These are phyloP conservation scores for Lasioglossum marginatum DNA, from an alignment of 2,888 invertebrate species.

Conservation along the genomic window DNA sequence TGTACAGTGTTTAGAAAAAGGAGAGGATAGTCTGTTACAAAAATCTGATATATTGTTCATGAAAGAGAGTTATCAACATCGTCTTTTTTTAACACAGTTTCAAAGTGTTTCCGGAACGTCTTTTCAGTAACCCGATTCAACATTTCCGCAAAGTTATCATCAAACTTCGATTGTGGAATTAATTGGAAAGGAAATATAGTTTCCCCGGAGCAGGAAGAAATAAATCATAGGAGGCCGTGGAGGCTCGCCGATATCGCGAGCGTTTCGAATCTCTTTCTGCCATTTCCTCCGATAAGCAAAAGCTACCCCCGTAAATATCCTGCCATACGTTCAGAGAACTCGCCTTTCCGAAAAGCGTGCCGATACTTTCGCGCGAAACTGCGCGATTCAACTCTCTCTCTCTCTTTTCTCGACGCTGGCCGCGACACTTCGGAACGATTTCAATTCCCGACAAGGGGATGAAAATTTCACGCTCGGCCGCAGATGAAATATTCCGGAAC, in stretches of 20 bases:
- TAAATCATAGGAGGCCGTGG: not conserved
- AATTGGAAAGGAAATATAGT: not conserved
- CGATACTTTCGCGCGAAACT: not conserved
- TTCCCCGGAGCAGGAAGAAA: not conserved
- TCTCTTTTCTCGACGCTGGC: not conserved
- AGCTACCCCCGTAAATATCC: not conserved
- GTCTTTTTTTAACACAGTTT: not conserved
- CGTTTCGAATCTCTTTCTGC: not conserved
- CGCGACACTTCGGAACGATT: constrained; percentile 9
- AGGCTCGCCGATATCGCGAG: not conserved
- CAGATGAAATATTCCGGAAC: constrained; percentile 38
- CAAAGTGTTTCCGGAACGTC: not conserved
- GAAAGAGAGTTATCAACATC: no score
- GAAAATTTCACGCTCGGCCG: constrained; percentile 42
- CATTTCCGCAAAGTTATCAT: not conserved
- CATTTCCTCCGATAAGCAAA: not conserved
- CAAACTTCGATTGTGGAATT: not conserved
- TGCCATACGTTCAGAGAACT: not conserved
- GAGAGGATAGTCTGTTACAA: no score
- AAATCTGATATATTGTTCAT: no score
- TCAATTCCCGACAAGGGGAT: constrained; percentile 16
- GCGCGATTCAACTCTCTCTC: not conserved
- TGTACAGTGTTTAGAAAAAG: no score
- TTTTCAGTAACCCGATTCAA: not conserved
- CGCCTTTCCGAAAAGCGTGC: not conserved